Evolutionary conservation across 2,113 vertebrate genomes (phyloP).

Genomic region (Myrmecophaga tridactyla): DNA sequence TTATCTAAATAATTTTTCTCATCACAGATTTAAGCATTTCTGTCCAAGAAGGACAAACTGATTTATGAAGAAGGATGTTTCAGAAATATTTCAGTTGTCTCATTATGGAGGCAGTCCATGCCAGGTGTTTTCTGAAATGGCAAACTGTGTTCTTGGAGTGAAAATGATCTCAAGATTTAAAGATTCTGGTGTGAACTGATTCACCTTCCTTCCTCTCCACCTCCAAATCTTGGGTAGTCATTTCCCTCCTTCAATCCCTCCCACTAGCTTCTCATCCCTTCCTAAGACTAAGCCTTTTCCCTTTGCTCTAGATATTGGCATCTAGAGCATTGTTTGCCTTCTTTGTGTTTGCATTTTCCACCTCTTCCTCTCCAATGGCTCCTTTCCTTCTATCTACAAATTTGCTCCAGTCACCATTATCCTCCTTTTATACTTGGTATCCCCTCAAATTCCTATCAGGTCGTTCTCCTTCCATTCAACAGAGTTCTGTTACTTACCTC

Average conservation of each 20-base stretch:
- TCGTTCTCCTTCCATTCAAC: neutral
- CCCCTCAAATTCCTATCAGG: neutral
- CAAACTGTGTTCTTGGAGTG: neutral
- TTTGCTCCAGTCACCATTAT: neutral
- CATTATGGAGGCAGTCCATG: neutral
- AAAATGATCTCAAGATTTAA: neutral
- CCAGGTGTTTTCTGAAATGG: neutral
- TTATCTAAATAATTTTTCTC: neutral
- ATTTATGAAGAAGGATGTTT: neutral
- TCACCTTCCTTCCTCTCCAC: neutral
- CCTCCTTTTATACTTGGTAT: neutral
- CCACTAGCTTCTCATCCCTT: neutral
- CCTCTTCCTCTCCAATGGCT: neutral
- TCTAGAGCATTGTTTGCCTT: neutral
- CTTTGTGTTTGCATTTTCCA: neutral
- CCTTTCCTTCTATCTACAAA: neutral
- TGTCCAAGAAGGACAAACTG: neutral
- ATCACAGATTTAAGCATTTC: constrained; percentile 3
- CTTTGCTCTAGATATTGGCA: neutral
- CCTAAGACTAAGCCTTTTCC: neutral
- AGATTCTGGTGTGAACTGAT: neutral
- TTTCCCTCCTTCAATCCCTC: neutral
- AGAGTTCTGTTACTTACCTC: neutral
- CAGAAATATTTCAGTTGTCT: neutral
- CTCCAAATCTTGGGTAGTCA: neutral